Conservation (phyloP, 2,797 vertebrate genomes). For the Typhlichthys subterraneus region DNA sequence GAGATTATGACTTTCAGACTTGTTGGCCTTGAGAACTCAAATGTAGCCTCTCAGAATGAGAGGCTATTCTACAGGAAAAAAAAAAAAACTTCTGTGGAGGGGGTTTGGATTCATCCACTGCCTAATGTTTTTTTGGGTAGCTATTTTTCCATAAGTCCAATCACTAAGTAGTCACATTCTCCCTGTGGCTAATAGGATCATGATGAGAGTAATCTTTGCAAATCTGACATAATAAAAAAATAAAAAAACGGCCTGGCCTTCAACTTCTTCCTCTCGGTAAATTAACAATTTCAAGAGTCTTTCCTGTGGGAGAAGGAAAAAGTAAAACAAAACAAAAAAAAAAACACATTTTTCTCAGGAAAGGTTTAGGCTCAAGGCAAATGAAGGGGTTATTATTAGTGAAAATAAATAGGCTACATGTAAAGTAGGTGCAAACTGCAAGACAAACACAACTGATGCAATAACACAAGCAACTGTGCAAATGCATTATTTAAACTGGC, state of each 20-base stretch:
- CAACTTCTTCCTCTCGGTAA: conserved; percentile 82
- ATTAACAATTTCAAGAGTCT: conserved; percentile 81
- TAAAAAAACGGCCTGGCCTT: conserved; percentile 80
- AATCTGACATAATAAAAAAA: conserved; percentile 81
- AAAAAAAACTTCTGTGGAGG: conserved; percentile 54
- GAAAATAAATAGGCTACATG: conserved; percentile 15
- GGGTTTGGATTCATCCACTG: conserved; percentile 55
- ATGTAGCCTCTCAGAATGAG: conserved; percentile 69
- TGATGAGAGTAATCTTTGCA: conserved; percentile 83
- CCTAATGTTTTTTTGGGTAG: conserved; percentile 68
- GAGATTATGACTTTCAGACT: conserved; percentile 78
- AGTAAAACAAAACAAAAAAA: conserved; percentile 52
- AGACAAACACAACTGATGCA: too few species aligned
- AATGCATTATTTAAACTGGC: background rate
- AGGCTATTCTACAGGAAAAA: conserved; percentile 20
- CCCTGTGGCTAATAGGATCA: conserved; percentile 83
- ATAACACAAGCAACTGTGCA: too few species aligned
- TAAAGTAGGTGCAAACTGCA: conserved; percentile 10
- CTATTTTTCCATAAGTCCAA: conserved; percentile 83
- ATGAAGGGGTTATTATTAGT: conserved; percentile 16
- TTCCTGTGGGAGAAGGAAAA: conserved; percentile 75
- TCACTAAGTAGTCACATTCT: conserved; percentile 82
- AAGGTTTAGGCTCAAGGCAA: conserved; percentile 40
- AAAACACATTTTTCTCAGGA: conserved; percentile 72
- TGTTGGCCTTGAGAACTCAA: conserved; percentile 73